These are phyloP conservation scores for Rhinichthys osculus DNA, from an alignment of 2,797 vertebrate species.

Conservation along the genomic window DNA sequence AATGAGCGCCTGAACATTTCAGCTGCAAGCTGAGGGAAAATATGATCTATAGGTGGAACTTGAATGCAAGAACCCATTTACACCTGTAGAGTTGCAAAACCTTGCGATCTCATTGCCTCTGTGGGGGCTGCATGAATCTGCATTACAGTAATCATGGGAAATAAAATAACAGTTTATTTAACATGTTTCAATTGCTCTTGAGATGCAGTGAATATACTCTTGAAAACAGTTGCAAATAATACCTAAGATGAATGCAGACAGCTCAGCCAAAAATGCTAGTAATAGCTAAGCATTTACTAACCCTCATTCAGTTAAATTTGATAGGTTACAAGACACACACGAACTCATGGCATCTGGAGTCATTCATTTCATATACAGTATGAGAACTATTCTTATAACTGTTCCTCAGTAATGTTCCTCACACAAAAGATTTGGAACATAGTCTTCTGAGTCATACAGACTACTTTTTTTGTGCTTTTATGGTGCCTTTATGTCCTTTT, in stretches of 20 bases:
- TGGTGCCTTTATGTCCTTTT: neutral
- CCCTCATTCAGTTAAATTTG: neutral
- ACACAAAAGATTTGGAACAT: neutral
- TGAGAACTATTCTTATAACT: neutral
- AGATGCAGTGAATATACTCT: neutral
- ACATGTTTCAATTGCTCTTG: neutral
- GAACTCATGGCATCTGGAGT: neutral
- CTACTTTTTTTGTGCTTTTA: conserved; percentile 31
- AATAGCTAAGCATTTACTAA: neutral
- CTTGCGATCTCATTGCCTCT: neutral
- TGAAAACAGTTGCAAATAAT: neutral
- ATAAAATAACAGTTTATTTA: conserved; percentile 11
- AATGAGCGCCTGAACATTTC: conserved; percentile 36
- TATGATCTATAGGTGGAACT: conserved; percentile 9
- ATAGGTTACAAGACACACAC: neutral
- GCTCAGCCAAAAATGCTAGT: neutral
- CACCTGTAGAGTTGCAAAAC: neutral
- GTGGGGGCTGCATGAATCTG: neutral
- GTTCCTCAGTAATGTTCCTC: neutral
- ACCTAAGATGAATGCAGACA: neutral
- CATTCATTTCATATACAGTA: neutral
- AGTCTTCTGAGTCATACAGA: neutral
- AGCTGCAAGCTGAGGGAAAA: conserved; percentile 32
- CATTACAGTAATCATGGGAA: conserved; percentile 27
- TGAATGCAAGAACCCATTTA: conserved; percentile 15